Percentiles rank a stretch among this genome's conserved stretches.
Conservation (phyloP, 2,113 vertebrate species). For the Notarius quadriscutis region DNA sequence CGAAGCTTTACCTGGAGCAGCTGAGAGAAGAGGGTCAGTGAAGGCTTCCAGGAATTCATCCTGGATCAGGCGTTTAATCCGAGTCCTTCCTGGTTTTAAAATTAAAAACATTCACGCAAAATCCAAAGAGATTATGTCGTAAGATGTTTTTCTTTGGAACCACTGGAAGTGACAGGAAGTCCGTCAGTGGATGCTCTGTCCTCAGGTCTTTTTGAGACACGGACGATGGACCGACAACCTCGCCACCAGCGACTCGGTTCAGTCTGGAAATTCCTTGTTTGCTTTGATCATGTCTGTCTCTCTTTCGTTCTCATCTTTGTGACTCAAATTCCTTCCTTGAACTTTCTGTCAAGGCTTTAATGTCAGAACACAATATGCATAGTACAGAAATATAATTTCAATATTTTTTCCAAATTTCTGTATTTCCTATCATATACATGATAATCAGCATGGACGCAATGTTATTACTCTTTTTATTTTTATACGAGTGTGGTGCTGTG, state of each 20-base stretch:
- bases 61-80: neutral
- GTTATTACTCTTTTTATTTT: neutral
- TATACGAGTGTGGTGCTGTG: too few relatives aligned
- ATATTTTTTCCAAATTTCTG: too few relatives aligned
- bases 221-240: neutral
- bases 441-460: neutral
- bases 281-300: conserved; percentile 10
- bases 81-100: too few relatives aligned
- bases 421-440: neutral
- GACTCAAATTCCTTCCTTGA: conserved; percentile 49
- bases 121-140: neutral
- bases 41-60: neutral
- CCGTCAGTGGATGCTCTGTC: too few relatives aligned
- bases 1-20: conserved; percentile 87
- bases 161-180: neutral
- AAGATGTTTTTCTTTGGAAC: neutral
- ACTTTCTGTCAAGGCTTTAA: conserved; percentile 7
- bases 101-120: too few relatives aligned
- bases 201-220: neutral
- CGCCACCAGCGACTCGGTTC: too few relatives aligned
- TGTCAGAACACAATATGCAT: neutral
- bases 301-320: conserved; percentile 21
- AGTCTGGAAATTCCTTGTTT: neutral
- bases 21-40: conserved; percentile 80
- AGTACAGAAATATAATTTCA: too few relatives aligned